Evolutionary conservation across 2,797 vertebrate genomes (phyloP).

Genomic region (Pipistrellus pygmaeus): DNA sequence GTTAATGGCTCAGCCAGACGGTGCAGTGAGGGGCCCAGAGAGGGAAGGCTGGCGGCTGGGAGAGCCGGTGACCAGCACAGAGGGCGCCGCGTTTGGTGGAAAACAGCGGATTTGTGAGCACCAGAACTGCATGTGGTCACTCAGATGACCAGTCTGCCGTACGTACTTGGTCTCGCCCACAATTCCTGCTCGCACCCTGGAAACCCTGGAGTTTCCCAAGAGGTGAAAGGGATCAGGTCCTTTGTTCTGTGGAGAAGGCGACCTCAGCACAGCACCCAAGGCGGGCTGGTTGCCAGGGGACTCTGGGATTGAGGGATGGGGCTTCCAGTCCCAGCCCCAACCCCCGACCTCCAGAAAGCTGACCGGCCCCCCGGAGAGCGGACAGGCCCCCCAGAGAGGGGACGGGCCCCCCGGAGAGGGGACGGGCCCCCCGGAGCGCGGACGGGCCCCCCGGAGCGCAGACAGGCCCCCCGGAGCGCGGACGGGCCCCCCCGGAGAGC

Average conservation of each 20-base stretch:
- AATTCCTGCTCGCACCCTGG: neutral
- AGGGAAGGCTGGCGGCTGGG: too few relatives aligned
- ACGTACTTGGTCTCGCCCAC: neutral
- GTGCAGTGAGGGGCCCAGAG: too few relatives aligned
- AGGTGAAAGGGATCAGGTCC: neutral
- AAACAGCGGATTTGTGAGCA: neutral
- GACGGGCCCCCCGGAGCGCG: too few relatives aligned
- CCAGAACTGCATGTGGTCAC: neutral
- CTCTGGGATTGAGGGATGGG: neutral
- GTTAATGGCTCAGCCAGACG: too few relatives aligned
- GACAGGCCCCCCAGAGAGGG: too few relatives aligned
- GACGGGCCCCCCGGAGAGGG: too few relatives aligned
- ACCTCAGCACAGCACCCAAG: neutral
- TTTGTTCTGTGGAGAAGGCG: neutral
- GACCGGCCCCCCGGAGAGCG: too few relatives aligned
- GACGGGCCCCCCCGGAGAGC: too few relatives aligned
- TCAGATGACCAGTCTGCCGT: neutral
- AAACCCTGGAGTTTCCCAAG: neutral
- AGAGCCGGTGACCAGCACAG: too few relatives aligned
- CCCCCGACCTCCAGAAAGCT: too few relatives aligned
- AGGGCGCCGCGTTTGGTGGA: neutral
- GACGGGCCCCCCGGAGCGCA: too few relatives aligned
- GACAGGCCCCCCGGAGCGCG: too few relatives aligned
- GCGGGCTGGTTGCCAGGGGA: neutral
- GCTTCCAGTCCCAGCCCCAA: neutral